Base-by-base conservation (phyloP, 2,888 invertebrate genomes). In the Margaritifera margaritifera region DNA sequence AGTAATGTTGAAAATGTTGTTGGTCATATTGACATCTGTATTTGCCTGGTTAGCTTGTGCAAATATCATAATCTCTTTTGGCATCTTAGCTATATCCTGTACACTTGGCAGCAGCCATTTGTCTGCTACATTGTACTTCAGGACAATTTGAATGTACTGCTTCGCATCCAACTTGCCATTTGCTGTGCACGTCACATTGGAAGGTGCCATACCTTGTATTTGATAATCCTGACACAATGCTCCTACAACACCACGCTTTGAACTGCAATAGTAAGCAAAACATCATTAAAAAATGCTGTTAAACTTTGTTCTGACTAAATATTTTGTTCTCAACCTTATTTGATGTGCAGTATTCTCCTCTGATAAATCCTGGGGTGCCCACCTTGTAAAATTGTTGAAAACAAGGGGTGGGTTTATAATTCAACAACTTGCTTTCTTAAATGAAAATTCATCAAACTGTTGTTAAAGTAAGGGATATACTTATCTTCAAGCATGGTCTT, bases 151-250 rank as follows among this genome's bases (percentile, higher is more conserved):
- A 20, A 76, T 62, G 24, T 73, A 73, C 51, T 76, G 68, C 61
- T 73, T 69, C n/a, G 42, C 53, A 52, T 71, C 72, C 4, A 76
- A 64, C 27, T 68, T 73, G 58, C 66, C 66, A 55, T 73, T 69
- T 6, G 76, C 76, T 1, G 68, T 56, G 42, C 76, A 76, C 6
- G 67, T 68, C 24, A 66, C n/a, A 27, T 19, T 31, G 2, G 72
- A 66, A 6, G 31, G 24, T 1, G 58, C 18, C 8, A 42, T 22
- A 22, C 50, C 55, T 18, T 55, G 52, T 0, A 24, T 20, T 2
- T 57, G 53, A 22, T 62, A 62, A 15, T 42, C 15, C 42, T 42
- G 42, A 25, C 72, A 72, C 8, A 61, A 55, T n/a, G 72, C 68
- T 19, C 51, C 62, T 25, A 68, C 52, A 8, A 65, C 42, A 22